phyloP scores from a whole-genome alignment of 2,113 vertebrate species.

The Erythrolamprus reginae region DNA sequence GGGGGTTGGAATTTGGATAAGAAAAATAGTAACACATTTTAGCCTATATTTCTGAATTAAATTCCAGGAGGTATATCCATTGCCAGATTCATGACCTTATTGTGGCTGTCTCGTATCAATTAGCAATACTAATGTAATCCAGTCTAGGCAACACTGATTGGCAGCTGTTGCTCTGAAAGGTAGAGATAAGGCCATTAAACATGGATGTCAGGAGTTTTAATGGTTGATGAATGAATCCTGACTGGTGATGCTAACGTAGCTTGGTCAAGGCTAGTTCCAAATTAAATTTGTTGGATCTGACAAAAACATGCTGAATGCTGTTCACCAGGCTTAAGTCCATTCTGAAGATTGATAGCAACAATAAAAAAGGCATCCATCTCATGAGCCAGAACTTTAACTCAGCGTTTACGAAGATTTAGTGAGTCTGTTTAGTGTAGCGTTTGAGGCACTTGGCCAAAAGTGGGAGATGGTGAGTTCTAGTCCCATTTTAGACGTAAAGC shows the following conservation, averaged over 20 bases:
- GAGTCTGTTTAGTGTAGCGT: neutral
- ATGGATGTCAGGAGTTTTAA: neutral
- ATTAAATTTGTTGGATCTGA: neutral
- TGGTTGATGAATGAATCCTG: neutral
- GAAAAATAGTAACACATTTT: neutral
- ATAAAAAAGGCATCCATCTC: neutral
- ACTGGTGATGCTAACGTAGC: neutral
- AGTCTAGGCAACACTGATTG: neutral
- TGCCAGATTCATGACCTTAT: neutral
- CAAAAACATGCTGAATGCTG: neutral
- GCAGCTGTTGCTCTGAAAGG: neutral
- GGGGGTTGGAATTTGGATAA: neutral
- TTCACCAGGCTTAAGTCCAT: neutral
- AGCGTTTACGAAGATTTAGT: neutral
- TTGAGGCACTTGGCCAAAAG: neutral
- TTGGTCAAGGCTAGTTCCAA: neutral
- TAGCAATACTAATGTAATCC: neutral
- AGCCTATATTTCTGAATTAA: neutral
- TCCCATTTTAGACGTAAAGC: neutral
- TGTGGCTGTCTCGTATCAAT: neutral
- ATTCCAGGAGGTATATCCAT: accelerated
- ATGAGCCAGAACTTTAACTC: neutral
- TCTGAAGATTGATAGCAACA: neutral
- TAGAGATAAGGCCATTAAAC: neutral
- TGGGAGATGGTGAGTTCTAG: neutral